A percentile compares a stretch with the other conserved stretches of the same genome.
Evolutionary conservation across 2,888 invertebrate genomes (phyloP).

Genomic region (Melinaea marsaeus): DNA sequence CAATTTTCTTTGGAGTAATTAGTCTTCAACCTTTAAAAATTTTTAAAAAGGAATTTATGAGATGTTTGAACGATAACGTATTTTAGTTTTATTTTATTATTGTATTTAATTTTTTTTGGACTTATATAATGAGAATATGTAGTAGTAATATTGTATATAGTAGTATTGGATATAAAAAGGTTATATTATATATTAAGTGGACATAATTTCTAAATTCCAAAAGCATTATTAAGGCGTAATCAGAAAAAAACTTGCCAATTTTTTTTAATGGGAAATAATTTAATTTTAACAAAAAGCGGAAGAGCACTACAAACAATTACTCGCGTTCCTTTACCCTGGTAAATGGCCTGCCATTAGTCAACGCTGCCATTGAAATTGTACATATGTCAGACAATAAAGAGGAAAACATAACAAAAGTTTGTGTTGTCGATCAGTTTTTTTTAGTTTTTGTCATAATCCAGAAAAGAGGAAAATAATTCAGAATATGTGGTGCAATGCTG

Average conservation of each 20-base stretch:
- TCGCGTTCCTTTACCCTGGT: slow-evolving; percentile 14
- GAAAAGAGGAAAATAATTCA: slow-evolving; percentile 19
- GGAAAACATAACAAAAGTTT: slow-evolving; percentile 10
- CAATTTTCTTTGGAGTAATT: background rate
- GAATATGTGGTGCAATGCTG: slow-evolving; percentile 5
- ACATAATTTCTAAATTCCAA: background rate
- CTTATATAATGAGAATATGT: too few species aligned
- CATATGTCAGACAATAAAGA: slow-evolving; percentile 13
- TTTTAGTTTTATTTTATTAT: too few species aligned
- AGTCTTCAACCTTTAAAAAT: too few species aligned
- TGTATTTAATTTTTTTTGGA: too few species aligned
- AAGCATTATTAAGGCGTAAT: background rate
- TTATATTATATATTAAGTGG: background rate
- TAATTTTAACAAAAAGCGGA: slow-evolving; percentile 6
- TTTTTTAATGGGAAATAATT: slow-evolving; percentile 3
- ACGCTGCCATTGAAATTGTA: background rate
- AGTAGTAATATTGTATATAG: too few species aligned
- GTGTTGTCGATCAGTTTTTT: background rate
- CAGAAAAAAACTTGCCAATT: background rate
- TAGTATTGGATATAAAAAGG: too few species aligned
- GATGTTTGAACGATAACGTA: too few species aligned
- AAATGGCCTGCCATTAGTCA: slow-evolving; percentile 13
- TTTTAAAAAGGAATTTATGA: too few species aligned
- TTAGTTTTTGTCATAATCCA: slow-evolving; percentile 10
- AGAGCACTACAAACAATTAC: slow-evolving; percentile 11